These are phyloP conservation scores for Drosophila lini DNA, from an alignment of 1,140 invertebrate species.

Conservation along the genomic window DNA sequence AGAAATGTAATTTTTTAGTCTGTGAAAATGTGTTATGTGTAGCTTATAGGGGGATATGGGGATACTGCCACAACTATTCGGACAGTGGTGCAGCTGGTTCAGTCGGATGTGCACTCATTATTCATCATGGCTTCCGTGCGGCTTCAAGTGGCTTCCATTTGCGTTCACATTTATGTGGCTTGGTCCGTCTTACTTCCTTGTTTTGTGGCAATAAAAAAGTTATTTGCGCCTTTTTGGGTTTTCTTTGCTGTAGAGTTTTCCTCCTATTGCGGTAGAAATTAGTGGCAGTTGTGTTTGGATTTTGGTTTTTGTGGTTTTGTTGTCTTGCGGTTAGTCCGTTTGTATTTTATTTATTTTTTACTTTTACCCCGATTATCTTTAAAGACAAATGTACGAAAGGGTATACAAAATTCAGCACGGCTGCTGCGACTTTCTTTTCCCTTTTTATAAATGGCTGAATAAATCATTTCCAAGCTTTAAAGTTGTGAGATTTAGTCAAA, in stretches of 20 bases:
- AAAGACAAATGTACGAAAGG: not conserved
- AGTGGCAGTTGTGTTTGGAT: slow-evolving; percentile 58
- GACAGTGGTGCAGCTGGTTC: slow-evolving; percentile 24
- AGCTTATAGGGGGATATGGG: slow-evolving; percentile 40
- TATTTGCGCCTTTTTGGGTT: slow-evolving; percentile 34
- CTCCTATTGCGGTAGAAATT: slow-evolving; percentile 62
- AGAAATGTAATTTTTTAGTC: not conserved
- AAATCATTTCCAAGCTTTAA: slow-evolving; percentile 68
- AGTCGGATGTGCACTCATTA: slow-evolving; percentile 61
- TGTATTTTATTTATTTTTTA: slow-evolving; percentile 34
- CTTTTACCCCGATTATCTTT: not conserved
- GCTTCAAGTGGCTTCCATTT: slow-evolving; percentile 38
- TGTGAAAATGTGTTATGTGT: not conserved
- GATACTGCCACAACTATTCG: slow-evolving; percentile 22
- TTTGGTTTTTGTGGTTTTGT: slow-evolving; percentile 49
- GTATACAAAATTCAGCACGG: not conserved
- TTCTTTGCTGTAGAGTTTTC: slow-evolving; percentile 19
- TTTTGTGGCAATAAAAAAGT: slow-evolving; percentile 59
- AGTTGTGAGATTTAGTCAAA: slow-evolving; percentile 60
- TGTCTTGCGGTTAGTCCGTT: slow-evolving; percentile 65
- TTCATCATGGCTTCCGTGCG: slow-evolving; percentile 66
- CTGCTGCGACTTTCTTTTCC: not conserved
- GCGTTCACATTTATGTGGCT: slow-evolving; percentile 20
- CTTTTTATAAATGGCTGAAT: slow-evolving; percentile 31
- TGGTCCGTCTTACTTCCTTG: slow-evolving; percentile 9